Base-by-base conservation (phyloP, 2,113 vertebrate genomes). In the Pseudolaguvia tuberculata region DNA sequence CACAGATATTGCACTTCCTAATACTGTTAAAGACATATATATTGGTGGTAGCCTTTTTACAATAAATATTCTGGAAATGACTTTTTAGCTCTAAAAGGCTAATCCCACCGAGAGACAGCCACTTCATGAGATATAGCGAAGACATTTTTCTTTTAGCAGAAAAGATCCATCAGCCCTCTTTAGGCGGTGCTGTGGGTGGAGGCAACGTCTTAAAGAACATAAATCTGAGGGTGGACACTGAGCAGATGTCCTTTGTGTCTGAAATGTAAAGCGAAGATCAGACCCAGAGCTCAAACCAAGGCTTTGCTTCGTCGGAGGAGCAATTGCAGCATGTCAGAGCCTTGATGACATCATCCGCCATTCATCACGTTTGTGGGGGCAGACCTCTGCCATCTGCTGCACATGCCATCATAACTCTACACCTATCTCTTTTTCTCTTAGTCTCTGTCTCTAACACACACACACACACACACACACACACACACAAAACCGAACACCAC, bases 331-430 rank as follows among this genome's bases (percentile, higher is more conserved):
- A 90, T 92, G 92, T 92, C 91, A 92, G 87, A 92, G 91, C 86
- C 87, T 80, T 92, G 92, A 95, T 97, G 95, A 97, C 94, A 97
- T 98, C 96, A 97, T 94, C 91, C 91, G 90, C 90, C 92, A 96
- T 95, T 93, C 90, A 95, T 97, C 93, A 95, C 81, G 84, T 85
- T 86, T 89, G 88, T 88, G 90, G 90, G 90, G 85, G 92, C 88
- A 89, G 85, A 88, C 84, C 91, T 87, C 88, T 89, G 90, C 94
- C 95, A 96, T 97, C 94, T 98, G 95, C 91, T 93, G 91, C 84
- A 85, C 86, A 92, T 53, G 70, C 90, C 93, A 91, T 92, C 91
- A 91, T 91, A 91, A 92, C 89, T 75, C 75, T 35, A 75, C 78
- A 80, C 77, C 67, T 72, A 59, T 66, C 67, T 78, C 47, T 57